Base-by-base conservation (phyloP, 1,140 invertebrate species). In the Tigriopus japonicus region DNA sequence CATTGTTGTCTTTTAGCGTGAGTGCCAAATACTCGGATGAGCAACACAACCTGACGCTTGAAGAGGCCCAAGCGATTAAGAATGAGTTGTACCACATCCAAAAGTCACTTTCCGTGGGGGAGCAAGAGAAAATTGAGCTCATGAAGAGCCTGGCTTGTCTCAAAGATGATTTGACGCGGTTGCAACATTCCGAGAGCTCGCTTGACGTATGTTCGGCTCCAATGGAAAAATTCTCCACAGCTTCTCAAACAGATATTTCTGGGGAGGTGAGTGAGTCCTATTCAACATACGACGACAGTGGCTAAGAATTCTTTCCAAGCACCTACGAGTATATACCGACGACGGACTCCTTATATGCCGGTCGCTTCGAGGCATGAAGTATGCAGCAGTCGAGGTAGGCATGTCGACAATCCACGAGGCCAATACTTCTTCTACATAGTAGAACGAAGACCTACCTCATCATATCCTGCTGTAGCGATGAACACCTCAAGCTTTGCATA, bases 231-330 rank as follows among this genome's bases (percentile, higher is more conserved):
- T 75, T 87, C 12, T 89, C 84, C 69, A 90, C 88, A 9, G 90
- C 90, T 41, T 94, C 90, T 0, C 91, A 95, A 73, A 96, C 91
- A 0, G 91, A 96, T 71, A 75, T 95, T 13, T 88, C 86, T 51
- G 87, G 88, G 41, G 91, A 95, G 70, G 77, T 35, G 28, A 35
- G 28, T 80, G 71, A 66, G 65, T 66, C 15, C 13, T 52, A 14
- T 42, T 63, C 28, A 35, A 35, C 28, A 35, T 35, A 35, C 28
- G 28, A 35, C 28, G 55, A 52, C 14, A 14, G 12, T 9, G 49
- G 21, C 40, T 6, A n/a, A 9, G 10, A 60, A 17, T 15, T 43
- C 54, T 60, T 63, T 3, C 17, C 60, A 45, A 21, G 45, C 23
- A 24, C 28, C 28, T 35, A 5, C 28, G 3, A 35, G 3, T 35